phyloP scores from a whole-genome alignment of 2,113 vertebrate species.

The Lepus timidus region DNA sequence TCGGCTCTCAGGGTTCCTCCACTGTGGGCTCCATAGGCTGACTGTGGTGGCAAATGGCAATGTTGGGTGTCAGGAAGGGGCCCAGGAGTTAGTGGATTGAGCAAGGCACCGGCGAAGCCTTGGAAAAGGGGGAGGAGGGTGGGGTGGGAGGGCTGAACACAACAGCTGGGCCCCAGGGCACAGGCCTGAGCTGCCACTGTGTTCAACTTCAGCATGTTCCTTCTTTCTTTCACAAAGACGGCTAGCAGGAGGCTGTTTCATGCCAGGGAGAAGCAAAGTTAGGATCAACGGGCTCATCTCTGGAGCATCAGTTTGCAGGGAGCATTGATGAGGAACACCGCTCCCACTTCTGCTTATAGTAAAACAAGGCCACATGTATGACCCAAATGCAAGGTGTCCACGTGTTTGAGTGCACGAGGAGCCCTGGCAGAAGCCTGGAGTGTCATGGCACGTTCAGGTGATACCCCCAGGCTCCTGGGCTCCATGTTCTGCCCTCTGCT shows the following conservation, averaged over 20 bases:
- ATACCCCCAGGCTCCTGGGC: background rate
- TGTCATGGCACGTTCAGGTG: background rate
- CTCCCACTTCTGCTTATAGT: background rate
- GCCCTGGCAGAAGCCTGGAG: background rate
- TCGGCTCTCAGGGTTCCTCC: background rate
- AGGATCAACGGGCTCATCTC: background rate
- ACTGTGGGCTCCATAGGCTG: background rate
- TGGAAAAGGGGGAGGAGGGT: background rate
- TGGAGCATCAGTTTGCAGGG: background rate
- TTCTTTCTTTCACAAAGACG: background rate
- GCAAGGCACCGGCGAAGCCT: background rate
- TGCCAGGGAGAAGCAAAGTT: background rate
- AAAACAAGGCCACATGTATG: background rate
- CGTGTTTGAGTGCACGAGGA: background rate
- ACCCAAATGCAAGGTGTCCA: background rate
- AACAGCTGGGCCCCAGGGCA: background rate
- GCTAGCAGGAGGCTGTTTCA: background rate
- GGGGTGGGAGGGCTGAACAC: background rate
- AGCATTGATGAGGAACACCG: background rate
- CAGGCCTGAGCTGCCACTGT: background rate
- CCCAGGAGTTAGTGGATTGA: conserved; percentile 23
- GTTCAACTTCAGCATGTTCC: background rate
- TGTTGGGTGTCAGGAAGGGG: background rate
- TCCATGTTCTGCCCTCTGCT: background rate
- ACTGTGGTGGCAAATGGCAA: background rate